Evolutionary conservation across 2,113 vertebrate genomes (phyloP), one percentile per base, ranked within the genome.

Genomic region (Anoplopoma fimbria): DNA sequence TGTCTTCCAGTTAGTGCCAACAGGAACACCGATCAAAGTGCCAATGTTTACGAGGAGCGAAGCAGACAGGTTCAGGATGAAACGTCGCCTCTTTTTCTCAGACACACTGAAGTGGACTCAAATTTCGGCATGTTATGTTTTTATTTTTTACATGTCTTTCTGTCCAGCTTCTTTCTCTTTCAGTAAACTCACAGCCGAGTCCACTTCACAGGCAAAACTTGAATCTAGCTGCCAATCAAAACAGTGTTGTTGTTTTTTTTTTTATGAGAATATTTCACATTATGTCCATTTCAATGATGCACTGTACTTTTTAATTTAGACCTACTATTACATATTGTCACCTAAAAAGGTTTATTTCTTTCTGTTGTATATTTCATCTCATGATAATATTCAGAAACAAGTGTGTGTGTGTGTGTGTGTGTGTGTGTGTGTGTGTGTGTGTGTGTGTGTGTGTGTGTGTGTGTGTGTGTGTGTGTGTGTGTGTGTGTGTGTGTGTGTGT

Each of bases 1-100:
- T 63, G 91, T 92, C 92, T 93, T 93, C 89, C 88, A 92, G 83
- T 82, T 53, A 65, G 85, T 82, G 83, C 82, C 81, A 89, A 75
- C 77, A 76, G 82, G 77, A 86, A 55, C 79, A 3, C 58, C 31
- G 45, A 40, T 57, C 60, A 89, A 77, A 84, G 86, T 81, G 85
- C 77, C 83, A 79, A 77, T 38, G 74, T 81, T 82, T 83, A 83
- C 69, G 2, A 57, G 53, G 69, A 36, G 57, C 4, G 4, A 27
- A 4, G 36, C 64, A 31, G 31, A 76, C 29, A 8, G 60, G n/a
- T 55, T 62, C 71, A 55, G 60, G 79, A 87, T 86, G 47, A 85
- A 58, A 78, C 36, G 14, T 9, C 3, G 23, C 69, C 51, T 77
- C 60, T 38, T 47, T 81, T 75, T 69, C 23, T 70, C 73, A 23